Evolutionary conservation across 2,888 invertebrate species (phyloP).

Genomic region (Ischnura elegans): DNA sequence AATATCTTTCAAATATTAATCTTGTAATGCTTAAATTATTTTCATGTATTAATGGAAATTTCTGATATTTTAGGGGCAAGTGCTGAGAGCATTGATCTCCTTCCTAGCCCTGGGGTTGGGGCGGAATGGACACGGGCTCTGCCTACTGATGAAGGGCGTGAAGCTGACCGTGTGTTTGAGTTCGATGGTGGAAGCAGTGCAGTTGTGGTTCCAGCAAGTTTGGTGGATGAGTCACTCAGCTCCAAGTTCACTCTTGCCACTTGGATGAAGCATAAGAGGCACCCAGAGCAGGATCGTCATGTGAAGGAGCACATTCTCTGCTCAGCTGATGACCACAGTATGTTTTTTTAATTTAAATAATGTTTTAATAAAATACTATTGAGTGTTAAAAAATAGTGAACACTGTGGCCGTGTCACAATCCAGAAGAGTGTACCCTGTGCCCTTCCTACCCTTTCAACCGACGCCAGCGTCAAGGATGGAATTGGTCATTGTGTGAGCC

Average conservation of each 20-base stretch:
- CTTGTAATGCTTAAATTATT: not conserved
- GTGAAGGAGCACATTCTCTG: slow-evolving; percentile 98
- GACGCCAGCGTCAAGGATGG: too few species aligned
- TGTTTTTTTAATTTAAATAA: slow-evolving; percentile 72
- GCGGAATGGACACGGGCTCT: slow-evolving; percentile 91
- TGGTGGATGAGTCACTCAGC: slow-evolving; percentile 88
- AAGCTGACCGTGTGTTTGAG: slow-evolving; percentile 95
- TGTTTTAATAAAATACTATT: too few species aligned
- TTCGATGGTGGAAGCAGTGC: slow-evolving; percentile 96
- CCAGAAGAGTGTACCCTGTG: too few species aligned
- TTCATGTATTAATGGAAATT: too few species aligned
- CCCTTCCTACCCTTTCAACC: not conserved
- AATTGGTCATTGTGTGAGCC: too few species aligned
- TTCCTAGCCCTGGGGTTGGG: slow-evolving; percentile 89
- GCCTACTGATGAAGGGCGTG: slow-evolving; percentile 89
- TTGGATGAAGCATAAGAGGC: slow-evolving; percentile 95
- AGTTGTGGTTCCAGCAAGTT: slow-evolving; percentile 88
- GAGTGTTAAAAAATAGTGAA: too few species aligned
- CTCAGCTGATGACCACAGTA: slow-evolving; percentile 98
- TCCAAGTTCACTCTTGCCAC: slow-evolving; percentile 94
- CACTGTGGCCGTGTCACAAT: not conserved
- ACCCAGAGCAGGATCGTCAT: slow-evolving; percentile 90
- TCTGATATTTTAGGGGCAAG: slow-evolving; percentile 82
- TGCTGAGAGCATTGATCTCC: slow-evolving; percentile 90
- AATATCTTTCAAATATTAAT: too few species aligned